phyloP scores from a whole-genome alignment of 2,113 vertebrate genomes.

The Heterotilapia buettikoferi region DNA sequence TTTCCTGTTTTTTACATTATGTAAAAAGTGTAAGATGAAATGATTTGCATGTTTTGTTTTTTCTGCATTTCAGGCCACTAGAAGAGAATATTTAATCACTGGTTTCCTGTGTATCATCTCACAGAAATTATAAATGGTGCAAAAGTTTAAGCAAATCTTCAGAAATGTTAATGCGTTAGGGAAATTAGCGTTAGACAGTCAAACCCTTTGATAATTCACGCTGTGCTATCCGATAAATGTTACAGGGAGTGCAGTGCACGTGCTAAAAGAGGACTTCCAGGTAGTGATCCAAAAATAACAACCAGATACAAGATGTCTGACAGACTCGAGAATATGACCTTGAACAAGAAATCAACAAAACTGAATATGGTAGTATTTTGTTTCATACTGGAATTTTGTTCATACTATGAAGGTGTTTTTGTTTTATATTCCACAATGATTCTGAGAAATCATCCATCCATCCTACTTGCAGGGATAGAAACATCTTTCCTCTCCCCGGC shows the following conservation, averaged over 20 bases:
- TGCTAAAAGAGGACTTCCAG: not conserved
- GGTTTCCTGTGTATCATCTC: not conserved
- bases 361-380: not conserved
- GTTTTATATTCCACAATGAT: not conserved
- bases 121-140: not conserved
- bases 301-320: not conserved
- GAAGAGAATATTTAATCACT: not conserved
- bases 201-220: not conserved
- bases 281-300: not conserved
- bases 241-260: not conserved
- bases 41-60: not conserved
- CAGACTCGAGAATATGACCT: not conserved
- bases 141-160: not conserved
- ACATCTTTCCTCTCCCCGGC: fast-evolving
- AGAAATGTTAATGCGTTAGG: fast-evolving
- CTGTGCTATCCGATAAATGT: not conserved
- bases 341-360: not conserved
- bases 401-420: not conserved
- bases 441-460: not conserved
- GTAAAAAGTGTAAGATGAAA: not conserved
- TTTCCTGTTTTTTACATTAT: not conserved
- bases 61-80: not conserved
- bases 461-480: not conserved
- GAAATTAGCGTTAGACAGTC: not conserved
- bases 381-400: not conserved